Percentiles rank a stretch among this genome's conserved stretches.
Evolutionary conservation across 2,113 vertebrate genomes (phyloP).

Genomic region (Tyto alba): DNA sequence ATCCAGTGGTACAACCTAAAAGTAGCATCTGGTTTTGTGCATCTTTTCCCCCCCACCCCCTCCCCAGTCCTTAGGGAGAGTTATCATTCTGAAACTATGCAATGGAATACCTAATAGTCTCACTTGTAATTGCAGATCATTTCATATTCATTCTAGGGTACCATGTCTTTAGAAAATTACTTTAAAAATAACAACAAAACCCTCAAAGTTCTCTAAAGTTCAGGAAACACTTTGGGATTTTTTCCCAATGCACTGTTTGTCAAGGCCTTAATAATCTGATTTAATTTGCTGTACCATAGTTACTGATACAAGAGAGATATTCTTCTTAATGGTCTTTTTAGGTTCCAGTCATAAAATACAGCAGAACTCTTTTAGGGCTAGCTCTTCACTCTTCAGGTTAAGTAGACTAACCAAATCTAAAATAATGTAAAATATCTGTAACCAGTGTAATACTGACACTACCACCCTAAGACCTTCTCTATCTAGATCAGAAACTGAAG

Average conservation of each 20-base stretch:
- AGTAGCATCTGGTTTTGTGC: neutral
- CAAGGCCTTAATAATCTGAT: neutral
- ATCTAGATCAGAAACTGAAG: neutral
- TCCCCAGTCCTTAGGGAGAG: neutral
- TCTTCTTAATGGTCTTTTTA: neutral
- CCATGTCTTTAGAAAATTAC: neutral
- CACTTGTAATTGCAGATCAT: neutral
- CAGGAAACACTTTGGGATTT: neutral
- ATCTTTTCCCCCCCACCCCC: too few species aligned
- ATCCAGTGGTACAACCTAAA: neutral
- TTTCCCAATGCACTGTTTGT: neutral
- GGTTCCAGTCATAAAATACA: neutral
- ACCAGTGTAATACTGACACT: neutral
- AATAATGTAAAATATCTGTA: neutral
- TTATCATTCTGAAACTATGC: neutral
- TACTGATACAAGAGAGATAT: neutral
- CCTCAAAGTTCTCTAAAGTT: neutral
- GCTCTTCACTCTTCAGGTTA: neutral
- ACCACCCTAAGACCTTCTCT: neutral
- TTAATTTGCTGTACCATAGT: neutral
- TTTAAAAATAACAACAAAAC: neutral
- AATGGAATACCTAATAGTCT: neutral
- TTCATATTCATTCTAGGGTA: neutral
- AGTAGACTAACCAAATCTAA: neutral
- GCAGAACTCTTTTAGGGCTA: neutral